phyloP scores from a whole-genome alignment of 2,797 vertebrate genomes.

The Poecilia gillii region DNA sequence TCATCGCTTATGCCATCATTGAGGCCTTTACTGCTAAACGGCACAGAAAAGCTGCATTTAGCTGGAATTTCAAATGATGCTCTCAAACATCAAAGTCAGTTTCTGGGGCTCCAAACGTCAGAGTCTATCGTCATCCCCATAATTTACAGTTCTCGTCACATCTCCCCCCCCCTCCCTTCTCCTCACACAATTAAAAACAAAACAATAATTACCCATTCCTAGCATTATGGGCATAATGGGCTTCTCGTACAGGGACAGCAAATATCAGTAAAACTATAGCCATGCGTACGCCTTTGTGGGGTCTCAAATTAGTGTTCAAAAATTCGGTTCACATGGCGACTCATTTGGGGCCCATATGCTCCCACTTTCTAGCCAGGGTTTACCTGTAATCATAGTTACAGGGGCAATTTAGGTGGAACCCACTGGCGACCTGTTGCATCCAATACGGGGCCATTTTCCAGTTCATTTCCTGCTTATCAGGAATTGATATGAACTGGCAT shows the following conservation, averaged over 20 bases:
- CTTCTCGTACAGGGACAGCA: not conserved
- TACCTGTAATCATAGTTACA: not conserved
- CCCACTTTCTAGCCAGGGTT: not conserved
- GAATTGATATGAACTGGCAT: not conserved
- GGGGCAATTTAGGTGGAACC: not conserved
- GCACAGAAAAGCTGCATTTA: not conserved
- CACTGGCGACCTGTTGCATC: not conserved
- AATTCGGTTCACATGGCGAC: not conserved
- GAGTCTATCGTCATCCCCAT: not conserved
- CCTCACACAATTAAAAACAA: not conserved
- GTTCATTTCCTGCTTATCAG: not conserved
- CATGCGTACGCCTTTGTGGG: not conserved
- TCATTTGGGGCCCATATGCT: not conserved
- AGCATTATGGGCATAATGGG: not conserved
- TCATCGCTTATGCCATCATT: not conserved
- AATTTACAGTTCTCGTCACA: not conserved
- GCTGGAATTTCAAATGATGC: not conserved
- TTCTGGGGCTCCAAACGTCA: not conserved
- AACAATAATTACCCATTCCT: not conserved
- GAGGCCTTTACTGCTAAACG: not conserved
- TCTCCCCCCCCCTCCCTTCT: not conserved
- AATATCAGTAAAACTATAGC: not conserved
- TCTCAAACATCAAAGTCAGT: not conserved
- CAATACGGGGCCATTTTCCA: not conserved
- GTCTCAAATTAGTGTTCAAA: not conserved